phyloP scores from a whole-genome alignment of 1,140 invertebrate species.

The Drosophila leontia region DNA sequence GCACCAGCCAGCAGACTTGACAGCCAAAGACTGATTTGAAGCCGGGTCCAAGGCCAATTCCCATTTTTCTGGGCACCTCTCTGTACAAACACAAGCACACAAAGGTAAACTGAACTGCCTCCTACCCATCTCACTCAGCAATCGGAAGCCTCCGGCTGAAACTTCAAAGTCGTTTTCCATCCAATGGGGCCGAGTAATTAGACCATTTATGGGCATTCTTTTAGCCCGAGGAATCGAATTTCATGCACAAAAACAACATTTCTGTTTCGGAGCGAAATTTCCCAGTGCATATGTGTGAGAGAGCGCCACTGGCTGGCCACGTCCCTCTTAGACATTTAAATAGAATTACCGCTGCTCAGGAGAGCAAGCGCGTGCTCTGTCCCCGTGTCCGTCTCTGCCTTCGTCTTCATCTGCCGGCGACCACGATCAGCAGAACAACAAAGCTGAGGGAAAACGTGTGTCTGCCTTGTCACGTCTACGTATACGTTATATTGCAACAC shows the following conservation, averaged over 20 bases:
- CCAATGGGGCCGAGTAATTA: constrained; percentile 34
- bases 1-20: background rate
- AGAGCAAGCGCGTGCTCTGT: constrained; percentile 24
- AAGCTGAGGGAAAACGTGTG: constrained; percentile 46
- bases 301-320: constrained; percentile 67
- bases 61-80: constrained; percentile 6
- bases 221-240: constrained; percentile 69
- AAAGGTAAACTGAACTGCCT: constrained; percentile 12
- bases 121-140: background rate
- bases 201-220: constrained; percentile 71
- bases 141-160: background rate
- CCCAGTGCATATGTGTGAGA: constrained; percentile 27
- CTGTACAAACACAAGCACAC: constrained; percentile 12
- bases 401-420: constrained; percentile 24
- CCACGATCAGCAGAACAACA: constrained; percentile 40
- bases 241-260: constrained; percentile 74
- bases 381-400: background rate
- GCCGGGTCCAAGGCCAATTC: background rate
- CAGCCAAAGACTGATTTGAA: constrained; percentile 31
- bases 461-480: background rate
- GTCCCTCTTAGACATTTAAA: constrained; percentile 69
- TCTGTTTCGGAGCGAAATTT: constrained; percentile 52
- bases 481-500: constrained; percentile 23
- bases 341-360: constrained; percentile 59
- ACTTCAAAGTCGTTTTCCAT: background rate